Evolutionary conservation across 2,113 vertebrate genomes (phyloP).

Genomic region (Sapayoa aenigma): DNA sequence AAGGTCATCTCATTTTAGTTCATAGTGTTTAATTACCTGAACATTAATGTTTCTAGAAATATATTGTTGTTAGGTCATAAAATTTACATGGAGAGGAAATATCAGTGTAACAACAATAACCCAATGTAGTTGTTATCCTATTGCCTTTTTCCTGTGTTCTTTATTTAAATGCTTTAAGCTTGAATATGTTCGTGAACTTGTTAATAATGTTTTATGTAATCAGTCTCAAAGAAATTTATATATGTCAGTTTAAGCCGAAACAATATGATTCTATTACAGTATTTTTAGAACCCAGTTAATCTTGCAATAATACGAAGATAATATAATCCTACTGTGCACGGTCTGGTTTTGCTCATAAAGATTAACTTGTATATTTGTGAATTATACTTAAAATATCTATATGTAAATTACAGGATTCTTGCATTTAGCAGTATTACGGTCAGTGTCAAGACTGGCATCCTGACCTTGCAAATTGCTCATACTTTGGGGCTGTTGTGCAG

Average conservation of each 20-base stretch:
- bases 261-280: not conserved
- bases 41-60: not conserved
- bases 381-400: not conserved
- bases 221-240: not conserved
- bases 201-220: not conserved
- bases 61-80: not conserved
- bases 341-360: not conserved
- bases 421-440: not conserved
- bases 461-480: not conserved
- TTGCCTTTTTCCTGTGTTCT: not conserved
- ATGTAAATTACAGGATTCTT: not conserved
- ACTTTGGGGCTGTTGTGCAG: not conserved
- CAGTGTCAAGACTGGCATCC: not conserved
- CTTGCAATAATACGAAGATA: not conserved
- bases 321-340: not conserved
- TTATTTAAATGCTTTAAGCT: not conserved
- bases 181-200: not conserved
- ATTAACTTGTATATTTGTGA: not conserved
- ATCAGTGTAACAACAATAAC: not conserved
- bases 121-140: not conserved
- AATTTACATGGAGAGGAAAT: not conserved
- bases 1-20: not conserved
- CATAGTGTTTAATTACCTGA: not conserved
- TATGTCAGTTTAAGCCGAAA: not conserved
- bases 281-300: constrained; percentile 9